A percentile compares a stretch with the other conserved stretches of the same genome.
These are phyloP conservation scores for Lycocorax pyrrhopterus DNA, from an alignment of 2,113 vertebrate species.

Conservation along the genomic window DNA sequence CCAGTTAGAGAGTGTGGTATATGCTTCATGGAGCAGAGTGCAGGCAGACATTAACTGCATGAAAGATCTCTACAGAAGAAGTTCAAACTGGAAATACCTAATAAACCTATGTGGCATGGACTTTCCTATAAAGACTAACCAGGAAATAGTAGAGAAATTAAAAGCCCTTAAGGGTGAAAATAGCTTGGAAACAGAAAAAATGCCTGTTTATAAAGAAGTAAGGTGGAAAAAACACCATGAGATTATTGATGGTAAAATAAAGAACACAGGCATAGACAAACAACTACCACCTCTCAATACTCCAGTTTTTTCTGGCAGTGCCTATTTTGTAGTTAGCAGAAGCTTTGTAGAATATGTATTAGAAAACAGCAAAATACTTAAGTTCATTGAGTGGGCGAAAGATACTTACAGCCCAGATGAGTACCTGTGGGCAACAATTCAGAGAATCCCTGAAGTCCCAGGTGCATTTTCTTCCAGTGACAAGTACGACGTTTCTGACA, in stretches of 20 bases:
- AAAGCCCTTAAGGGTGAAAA: constrained; percentile 78
- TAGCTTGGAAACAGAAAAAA: constrained; percentile 83
- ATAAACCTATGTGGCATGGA: constrained; percentile 92
- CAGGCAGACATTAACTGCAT: constrained; percentile 94
- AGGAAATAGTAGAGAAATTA: constrained; percentile 84
- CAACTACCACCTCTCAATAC: constrained; percentile 73
- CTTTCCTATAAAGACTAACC: constrained; percentile 92
- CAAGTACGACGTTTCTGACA: constrained; percentile 83
- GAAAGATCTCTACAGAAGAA: constrained; percentile 79
- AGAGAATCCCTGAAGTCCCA: constrained; percentile 81
- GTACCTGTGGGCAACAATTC: constrained; percentile 88
- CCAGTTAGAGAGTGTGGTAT: constrained; percentile 78
- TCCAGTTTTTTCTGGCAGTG: constrained; percentile 83
- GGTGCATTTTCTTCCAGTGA: constrained; percentile 72
- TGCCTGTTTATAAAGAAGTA: constrained; percentile 72
- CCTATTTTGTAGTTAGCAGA: constrained; percentile 85
- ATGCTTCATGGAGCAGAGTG: constrained; percentile 85
- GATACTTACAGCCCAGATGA: constrained; percentile 91
- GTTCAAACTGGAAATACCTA: constrained; percentile 84
- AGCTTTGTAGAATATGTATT: constrained; percentile 77
- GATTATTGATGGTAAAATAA: constrained; percentile 72
- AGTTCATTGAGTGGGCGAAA: constrained; percentile 83
- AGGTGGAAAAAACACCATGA: constrained; percentile 72
- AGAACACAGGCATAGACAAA: constrained; percentile 70
- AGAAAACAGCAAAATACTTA: constrained; percentile 65